Evolutionary conservation across 2,113 vertebrate species (phyloP), one percentile per base, ranked within the genome.

Genomic region (Ptychochromis oligacanthus): DNA sequence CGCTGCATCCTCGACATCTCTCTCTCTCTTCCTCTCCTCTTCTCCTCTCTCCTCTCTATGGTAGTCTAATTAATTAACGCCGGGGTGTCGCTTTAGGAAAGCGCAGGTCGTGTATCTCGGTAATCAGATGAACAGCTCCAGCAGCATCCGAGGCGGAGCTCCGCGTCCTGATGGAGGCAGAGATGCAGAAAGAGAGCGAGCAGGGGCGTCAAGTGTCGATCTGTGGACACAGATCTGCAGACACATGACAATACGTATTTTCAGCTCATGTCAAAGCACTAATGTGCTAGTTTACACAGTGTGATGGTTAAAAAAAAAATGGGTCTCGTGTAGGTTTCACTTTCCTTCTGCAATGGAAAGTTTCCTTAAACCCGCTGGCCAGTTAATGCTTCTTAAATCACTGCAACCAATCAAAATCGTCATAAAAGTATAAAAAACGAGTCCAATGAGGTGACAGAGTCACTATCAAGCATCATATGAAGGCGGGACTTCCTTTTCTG

Each of bases 141-240:
- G 82, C 75, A 88, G 72, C 77, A 89, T 75, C 78, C 65, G 79
- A 93, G 90, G 89, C 76, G 89, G 83, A 89, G 88, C 86, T 88
- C 17, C 17, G 74, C 26, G 24, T 43, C 38, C 78, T 52, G 70
- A 28, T 62, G 75, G 77, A 83, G 70, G 26, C 52, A 56, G 18
- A 28, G 83, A 54, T 31, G 72, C 74, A 61, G 36, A 43, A 52
- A 67, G 77, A 49, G 70, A 28, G 82, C 24, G 59, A 43, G 52
- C 58, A 38, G 52, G 60, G 58, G 67, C 40, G 22, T 70, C 1
- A 67, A 15, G 55, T 46, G n/a, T 46, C 84, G 14, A 2, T 6
- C 24, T 49, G 57, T 24, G 18, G 22, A 52, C 46, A 28, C 7
- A 43, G 22, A 59, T 52, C 58, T 34, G 14, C 8, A 62, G 43